Conservation (phyloP, 2,797 vertebrate species). For the Trachurus trachurus region DNA sequence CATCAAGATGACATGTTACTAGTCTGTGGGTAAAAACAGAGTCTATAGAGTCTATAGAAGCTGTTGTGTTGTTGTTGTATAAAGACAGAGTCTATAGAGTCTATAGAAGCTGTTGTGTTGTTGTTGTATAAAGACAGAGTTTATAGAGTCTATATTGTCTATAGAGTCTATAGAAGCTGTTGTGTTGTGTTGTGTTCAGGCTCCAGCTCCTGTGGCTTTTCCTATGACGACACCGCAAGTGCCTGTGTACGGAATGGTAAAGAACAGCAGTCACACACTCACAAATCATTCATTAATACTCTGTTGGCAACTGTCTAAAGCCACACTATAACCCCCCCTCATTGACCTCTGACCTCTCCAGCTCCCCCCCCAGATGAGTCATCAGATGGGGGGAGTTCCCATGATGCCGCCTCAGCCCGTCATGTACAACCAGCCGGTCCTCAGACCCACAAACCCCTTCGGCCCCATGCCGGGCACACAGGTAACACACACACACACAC, state of each 20-base stretch:
- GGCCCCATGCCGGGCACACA: constrained; percentile 90
- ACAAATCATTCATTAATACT: background rate
- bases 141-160: no score
- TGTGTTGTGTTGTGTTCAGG: constrained; percentile 68
- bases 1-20: no score
- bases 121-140: no score
- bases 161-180: no score
- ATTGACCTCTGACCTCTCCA: constrained; percentile 47
- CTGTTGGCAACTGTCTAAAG: background rate
- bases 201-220: constrained; percentile 91
- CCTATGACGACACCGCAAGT: constrained; percentile 94
- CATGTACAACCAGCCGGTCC: constrained; percentile 91
- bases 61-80: no score
- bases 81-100: no score
- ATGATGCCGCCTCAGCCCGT: constrained; percentile 91
- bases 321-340: background rate
- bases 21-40: constrained; percentile 3
- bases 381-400: constrained; percentile 88
- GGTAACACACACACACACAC: constrained; percentile 75
- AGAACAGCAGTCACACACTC: constrained; percentile 6
- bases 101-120: no score
- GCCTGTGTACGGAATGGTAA: constrained; percentile 97
- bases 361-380: constrained; percentile 92
- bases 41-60: no score
- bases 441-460: constrained; percentile 92